phyloP scores from a whole-genome alignment of 2,797 vertebrate genomes.

The Cyclopterus lumpus region DNA sequence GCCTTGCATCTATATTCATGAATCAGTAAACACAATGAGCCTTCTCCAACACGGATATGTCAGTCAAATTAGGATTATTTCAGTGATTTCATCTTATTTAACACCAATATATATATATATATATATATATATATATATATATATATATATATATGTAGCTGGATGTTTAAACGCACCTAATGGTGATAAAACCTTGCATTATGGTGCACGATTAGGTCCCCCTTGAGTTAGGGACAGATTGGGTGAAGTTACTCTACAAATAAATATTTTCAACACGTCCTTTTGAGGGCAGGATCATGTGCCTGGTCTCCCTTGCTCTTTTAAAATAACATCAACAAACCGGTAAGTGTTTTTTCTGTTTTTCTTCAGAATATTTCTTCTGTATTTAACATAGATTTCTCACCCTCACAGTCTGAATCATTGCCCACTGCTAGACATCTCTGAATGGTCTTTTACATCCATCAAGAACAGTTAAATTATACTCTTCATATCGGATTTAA shows the following conservation, averaged over 20 bases:
- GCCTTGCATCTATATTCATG: conserved; percentile 55
- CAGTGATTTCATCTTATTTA: background rate
- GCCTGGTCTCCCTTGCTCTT: background rate
- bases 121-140: conserved; percentile 1
- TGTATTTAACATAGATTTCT: background rate
- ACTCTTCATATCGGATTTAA: background rate
- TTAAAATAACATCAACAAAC: background rate
- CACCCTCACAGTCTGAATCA: background rate
- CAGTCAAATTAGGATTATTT: background rate
- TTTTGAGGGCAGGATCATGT: background rate
- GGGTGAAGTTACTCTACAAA: background rate
- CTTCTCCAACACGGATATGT: background rate
- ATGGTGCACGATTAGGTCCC: background rate
- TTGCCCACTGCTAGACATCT: background rate
- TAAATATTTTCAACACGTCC: background rate
- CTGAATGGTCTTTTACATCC: background rate
- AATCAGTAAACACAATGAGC: conserved; percentile 43
- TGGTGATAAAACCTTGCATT: background rate
- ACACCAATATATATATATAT: background rate
- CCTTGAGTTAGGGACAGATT: too few species aligned
- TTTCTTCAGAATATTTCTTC: background rate
- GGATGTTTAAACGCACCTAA: background rate
- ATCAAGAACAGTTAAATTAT: background rate
- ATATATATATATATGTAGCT: background rate
- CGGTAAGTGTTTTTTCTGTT: background rate